Evolutionary conservation across 53 echinoderm and acorn worm genomes (phyloP), one percentile per base, ranked within the genome.

Genomic region (Echinarachnius parma): DNA sequence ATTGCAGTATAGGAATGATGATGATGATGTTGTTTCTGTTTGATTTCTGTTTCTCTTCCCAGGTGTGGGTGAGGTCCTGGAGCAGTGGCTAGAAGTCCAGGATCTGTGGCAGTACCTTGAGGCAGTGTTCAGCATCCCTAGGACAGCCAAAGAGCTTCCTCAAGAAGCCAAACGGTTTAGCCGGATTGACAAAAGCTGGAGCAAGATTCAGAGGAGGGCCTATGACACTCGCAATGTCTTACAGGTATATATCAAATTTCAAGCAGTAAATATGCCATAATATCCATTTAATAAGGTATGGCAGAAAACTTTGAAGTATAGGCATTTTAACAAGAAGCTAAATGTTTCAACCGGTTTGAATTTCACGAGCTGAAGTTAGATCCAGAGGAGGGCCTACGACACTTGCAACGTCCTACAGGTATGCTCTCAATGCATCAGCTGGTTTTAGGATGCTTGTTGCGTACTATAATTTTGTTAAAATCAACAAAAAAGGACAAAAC

Each of bases 71-170:
- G 90, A 90, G 78, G 96, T 96, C 27, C 42, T 96, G 16, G 96
- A 96, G 58, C 91, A 91, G 77, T 96, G 96, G 96, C 53, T 96
- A n/a, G 96, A 96, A 56, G 96, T 96, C 24, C 96, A 96, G 42
- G 96, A 96, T 57, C 69, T 96, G 11, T 96, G 96, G 96, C 91
- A 91, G 76, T 96, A 96, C 52, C 80, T 96, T 27, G 96, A 96
- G 32, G 96, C 96, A 2, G 96, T 96, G 9, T 96, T 96, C 72
- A 96, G 96, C 60, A 86, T 96, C 5, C 84, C 86, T 11, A 62
- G 84, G 31, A 96, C 96, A 0, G 96, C 96, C 25, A 96, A 96
- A 37, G 96, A 96, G 3, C 80, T 96, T 9, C 96, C 96, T 36
- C 96, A 96, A 36, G 96, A 96, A 62, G 96, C 96, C 29, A 96